A percentile compares a stretch with the other conserved stretches of the same genome.
These are phyloP conservation scores for Aldrovandia affinis DNA, from an alignment of 2,797 vertebrate species.

Conservation along the genomic window DNA sequence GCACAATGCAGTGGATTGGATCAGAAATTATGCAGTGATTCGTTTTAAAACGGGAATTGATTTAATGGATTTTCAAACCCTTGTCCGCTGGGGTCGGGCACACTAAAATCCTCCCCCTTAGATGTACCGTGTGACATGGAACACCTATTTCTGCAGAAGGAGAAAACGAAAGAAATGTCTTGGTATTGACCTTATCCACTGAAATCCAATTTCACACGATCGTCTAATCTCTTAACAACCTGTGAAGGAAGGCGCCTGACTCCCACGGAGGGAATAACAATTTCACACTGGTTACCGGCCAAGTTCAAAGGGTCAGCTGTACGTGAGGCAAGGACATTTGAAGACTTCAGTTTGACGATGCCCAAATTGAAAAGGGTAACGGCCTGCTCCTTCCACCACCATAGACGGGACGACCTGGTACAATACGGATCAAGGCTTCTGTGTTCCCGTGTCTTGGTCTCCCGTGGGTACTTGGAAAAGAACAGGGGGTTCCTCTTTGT, in stretches of 20 bases:
- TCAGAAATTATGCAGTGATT: neutral
- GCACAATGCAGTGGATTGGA: neutral
- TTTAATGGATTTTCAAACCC: slow-evolving; percentile 3
- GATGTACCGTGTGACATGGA: neutral
- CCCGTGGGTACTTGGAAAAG: neutral
- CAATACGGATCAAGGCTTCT: neutral
- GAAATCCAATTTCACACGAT: slow-evolving; percentile 48
- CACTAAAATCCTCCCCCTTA: slow-evolving; percentile 21
- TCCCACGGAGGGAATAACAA: slow-evolving; percentile 48
- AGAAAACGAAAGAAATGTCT: neutral
- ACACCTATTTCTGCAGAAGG: neutral
- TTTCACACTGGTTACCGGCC: slow-evolving; percentile 45
- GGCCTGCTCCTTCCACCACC: neutral
- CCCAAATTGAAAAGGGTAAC: slow-evolving; percentile 22
- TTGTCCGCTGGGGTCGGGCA: slow-evolving; percentile 30
- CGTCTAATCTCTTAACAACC: slow-evolving; percentile 53
- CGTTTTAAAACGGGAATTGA: neutral
- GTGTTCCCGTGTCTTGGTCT: slow-evolving; percentile 4
- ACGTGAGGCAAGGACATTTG: slow-evolving; percentile 26
- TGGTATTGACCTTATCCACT: slow-evolving; percentile 30
- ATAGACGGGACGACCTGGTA: neutral
- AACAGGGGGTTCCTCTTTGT: neutral
- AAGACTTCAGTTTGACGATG: slow-evolving; percentile 32
- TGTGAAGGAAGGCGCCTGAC: slow-evolving; percentile 42
- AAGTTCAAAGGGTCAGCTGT: slow-evolving; percentile 35